These are phyloP conservation scores for Montipora capricornis DNA, from an alignment of 64 coral and sea anemone species.

Conservation along the genomic window DNA sequence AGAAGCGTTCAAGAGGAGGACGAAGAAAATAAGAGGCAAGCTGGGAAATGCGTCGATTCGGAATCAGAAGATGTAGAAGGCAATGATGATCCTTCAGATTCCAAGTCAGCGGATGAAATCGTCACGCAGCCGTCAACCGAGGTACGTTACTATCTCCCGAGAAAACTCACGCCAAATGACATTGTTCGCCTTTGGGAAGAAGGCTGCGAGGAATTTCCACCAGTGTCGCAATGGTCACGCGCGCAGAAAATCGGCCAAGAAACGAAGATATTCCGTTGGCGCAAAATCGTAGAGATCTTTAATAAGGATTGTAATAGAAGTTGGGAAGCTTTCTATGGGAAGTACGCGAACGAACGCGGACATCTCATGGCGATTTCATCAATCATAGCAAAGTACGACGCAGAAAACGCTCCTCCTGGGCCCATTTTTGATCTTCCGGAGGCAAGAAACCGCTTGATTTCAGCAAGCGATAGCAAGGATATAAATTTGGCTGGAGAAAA, in stretches of 20 bases:
- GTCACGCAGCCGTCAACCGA: constrained; percentile 33
- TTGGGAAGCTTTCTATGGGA: constrained; percentile 84
- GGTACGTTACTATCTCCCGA: constrained; percentile 86
- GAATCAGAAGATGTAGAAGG: constrained; percentile 53
- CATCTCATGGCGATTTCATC: constrained; percentile 84
- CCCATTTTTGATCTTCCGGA: constrained; percentile 84
- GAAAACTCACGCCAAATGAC: constrained; percentile 93
- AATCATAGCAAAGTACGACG: constrained; percentile 90
- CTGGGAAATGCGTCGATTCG: constrained; percentile 24
- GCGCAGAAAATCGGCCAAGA: constrained; percentile 99
- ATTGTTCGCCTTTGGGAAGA: constrained; percentile 96
- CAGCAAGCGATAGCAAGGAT: not conserved
- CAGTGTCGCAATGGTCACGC: constrained; percentile 86
- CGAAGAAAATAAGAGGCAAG: not conserved
- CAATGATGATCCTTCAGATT: not conserved
- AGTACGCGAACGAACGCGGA: constrained; percentile 89
- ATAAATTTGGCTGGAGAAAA: not conserved
- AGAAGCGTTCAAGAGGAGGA: constrained; percentile 24
- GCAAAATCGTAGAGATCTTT: constrained; percentile 98
- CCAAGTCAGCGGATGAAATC: not conserved
- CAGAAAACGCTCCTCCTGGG: constrained; percentile 75
- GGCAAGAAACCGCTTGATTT: constrained; percentile 34
- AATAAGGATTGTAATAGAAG: constrained; percentile 81
- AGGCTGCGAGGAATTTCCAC: constrained; percentile 94
- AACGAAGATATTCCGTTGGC: constrained; percentile 99